Conservation (phyloP, 2,797 vertebrate species). For the Propithecus deckenii region DNA sequence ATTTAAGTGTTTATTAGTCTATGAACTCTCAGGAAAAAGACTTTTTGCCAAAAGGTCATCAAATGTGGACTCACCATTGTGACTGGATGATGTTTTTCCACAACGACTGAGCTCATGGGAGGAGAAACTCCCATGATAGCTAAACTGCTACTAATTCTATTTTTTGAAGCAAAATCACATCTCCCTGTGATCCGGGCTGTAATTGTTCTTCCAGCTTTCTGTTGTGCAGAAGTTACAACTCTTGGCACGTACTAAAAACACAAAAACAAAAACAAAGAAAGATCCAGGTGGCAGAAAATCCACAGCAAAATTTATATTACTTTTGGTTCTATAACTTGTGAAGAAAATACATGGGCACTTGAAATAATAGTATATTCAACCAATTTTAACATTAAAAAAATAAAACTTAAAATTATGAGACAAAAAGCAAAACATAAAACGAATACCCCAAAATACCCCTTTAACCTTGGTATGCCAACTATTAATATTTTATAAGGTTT, state of each 20-base stretch:
- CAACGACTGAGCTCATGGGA: slow-evolving; percentile 93
- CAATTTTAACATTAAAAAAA: neutral
- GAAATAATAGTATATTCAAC: neutral
- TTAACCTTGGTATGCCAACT: neutral
- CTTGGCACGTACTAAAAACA: slow-evolving; percentile 86
- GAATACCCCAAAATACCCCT: neutral
- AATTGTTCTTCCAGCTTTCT: slow-evolving; percentile 93
- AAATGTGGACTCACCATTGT: slow-evolving; percentile 88
- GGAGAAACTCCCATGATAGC: slow-evolving; percentile 92
- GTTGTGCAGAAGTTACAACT: slow-evolving; percentile 90
- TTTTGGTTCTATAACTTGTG: neutral
- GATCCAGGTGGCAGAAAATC: neutral
- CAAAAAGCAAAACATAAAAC: neutral
- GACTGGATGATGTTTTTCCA: slow-evolving; percentile 96
- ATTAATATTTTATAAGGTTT: neutral
- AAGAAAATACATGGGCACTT: neutral
- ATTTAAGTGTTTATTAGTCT: neutral
- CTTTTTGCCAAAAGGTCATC: neutral
- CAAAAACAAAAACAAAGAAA: slow-evolving; percentile 21
- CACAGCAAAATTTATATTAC: neutral
- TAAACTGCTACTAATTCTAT: slow-evolving; percentile 85
- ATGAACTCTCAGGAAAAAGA: neutral
- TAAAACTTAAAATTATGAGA: neutral
- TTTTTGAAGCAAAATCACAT: slow-evolving; percentile 84
- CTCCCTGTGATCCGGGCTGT: slow-evolving; percentile 92